Base-by-base conservation (phyloP, 2,888 invertebrate species). In the Artemia sp. region DNA sequence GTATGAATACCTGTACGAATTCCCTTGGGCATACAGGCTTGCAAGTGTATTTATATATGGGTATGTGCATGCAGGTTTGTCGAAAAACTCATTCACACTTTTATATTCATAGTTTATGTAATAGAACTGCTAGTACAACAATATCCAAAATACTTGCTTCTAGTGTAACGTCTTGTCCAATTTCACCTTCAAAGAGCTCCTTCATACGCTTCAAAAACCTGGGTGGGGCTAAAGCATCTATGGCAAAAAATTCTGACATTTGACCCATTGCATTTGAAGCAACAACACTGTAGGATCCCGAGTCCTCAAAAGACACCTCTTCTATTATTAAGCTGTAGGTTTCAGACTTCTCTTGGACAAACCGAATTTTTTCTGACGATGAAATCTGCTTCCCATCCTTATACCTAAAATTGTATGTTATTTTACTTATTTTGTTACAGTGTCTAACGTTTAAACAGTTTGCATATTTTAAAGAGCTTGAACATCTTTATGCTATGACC, bases 161-260 rank as follows among this genome's bases (percentile, higher is more conserved):
- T 58, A 58, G 64, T 70, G 52, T 73, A 69, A 51, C 72, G 71
- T 12, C 73, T 52, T 71, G 67, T 8, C 71, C 70, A 51, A 70
- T 68, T 14, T 70, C 71, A 77, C 67, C 71, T 51, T 72, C 72
- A 53, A 71, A 51, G 12, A 68, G 71, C 64, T 68, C 70, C 14
- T 72, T 70, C 50, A 73, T 66, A 12, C 70, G 51, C 67, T 87
- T 85, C 51, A 84, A 80, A 73, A 92, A 84, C 73, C 84, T 84
- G 0, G 90, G 90, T 73, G 88, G 86, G 70, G 89, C 87, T 75
- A 87, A 86, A 69, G 94, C 90, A 58, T 87, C 85, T 76, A 92
- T 84, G 75, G 89, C 88, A 85, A 91, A 92, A 78, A 90, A 90
- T 77, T 93, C 90, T 0, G 92, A 90, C 71, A 91, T 89, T 79